Evolutionary conservation across 92 coral and sea anemone species (phyloP), one percentile per base, ranked within the genome.

Genomic region (Epizoanthus stellaris): DNA sequence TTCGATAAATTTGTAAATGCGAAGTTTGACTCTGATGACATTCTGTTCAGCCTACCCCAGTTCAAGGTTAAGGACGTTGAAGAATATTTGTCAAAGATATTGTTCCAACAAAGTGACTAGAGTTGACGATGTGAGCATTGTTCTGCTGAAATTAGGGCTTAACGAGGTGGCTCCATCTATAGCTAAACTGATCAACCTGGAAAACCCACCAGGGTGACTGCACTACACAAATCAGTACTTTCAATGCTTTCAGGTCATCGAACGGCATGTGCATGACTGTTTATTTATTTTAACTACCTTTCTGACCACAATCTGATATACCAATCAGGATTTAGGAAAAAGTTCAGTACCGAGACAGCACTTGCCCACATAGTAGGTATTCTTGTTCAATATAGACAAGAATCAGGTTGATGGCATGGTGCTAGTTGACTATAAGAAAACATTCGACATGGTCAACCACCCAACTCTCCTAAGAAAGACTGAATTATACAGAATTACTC

Each of bases 41-140:
- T 52, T 52, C 56, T 52, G 56, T 86, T 86, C 77, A 45, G 64
- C 45, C 66, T 81, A 43, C 85, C 76, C n/a, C 85, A 53, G 34
- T 19, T 81, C 21, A 81, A 68, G 69, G 73, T 73, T 66, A 62
- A 45, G 39, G 69, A 61, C 60, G 85, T 45, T 34, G 52, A 64
- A 70, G 74, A 15, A 67, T 81, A 81, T 52, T 65, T 81, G 49
- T 70, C 54, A 52, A 81, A 81, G 67, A 40, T 81, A 40, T 42
- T 73, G 66, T 45, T 45, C 73, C 25, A 80, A 80, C 66, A 80
- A 80, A 61, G 75, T 43, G 69, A 81, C 85, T 43, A 61, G 76
- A 81, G 23, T 81, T 81, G 85, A 81, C 21, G 64, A 60, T 17
- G 69, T 81, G 47, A 67, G 85, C 43, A 54, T 62, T 79, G 84